Evolutionary conservation across 2,888 invertebrate species (phyloP), one percentile per base, ranked within the genome.

Genomic region (Mesorhabditis spiculigera): DNA sequence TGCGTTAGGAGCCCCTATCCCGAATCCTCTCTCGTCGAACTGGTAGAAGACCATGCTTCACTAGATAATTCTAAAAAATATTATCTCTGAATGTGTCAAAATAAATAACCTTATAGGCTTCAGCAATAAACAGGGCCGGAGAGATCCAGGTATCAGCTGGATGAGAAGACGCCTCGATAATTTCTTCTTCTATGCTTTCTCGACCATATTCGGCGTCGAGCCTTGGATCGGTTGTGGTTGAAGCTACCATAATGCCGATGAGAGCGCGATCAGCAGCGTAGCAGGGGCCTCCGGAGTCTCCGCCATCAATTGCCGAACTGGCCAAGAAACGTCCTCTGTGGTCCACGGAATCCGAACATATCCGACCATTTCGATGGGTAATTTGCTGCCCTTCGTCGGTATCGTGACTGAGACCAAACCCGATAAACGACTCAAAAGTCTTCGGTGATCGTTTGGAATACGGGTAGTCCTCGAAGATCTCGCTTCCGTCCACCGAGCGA

Each of bases 191-290:
- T 16, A 67, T 67, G 66, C 43, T 61, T 4, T 67, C 70, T 45
- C 63, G 67, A 70, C 62, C 70, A 67, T 67, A 67, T 70, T 70
- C 70, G 50, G 43, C 13, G 28, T 42, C 44, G 67, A 70, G 67
- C 5, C 8, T 43, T 63, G 67, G 67, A 45, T 62, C 50, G 5
- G 67, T 70, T 67, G 70, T 63, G 63, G 67, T 70, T 64, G 70
- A 70, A 67, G 70, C 63, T n/a, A 67, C 67, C 70, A 70, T 70
- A 61, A 70, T 70, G 50, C 70, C 70, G 16, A 70, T 67, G 50
- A 70, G 67, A 63, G 70, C 63, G 62, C 67, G 67, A 67, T 70
- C 70, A 63, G 67, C 70, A 67, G 70, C 42, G 63, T 43, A 70
- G 45, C 70, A 70, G 16, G 70, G 67, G 43, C 70, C 70, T 70